phyloP scores from a whole-genome alignment of 2,113 vertebrate genomes.

The Salvator merianae region DNA sequence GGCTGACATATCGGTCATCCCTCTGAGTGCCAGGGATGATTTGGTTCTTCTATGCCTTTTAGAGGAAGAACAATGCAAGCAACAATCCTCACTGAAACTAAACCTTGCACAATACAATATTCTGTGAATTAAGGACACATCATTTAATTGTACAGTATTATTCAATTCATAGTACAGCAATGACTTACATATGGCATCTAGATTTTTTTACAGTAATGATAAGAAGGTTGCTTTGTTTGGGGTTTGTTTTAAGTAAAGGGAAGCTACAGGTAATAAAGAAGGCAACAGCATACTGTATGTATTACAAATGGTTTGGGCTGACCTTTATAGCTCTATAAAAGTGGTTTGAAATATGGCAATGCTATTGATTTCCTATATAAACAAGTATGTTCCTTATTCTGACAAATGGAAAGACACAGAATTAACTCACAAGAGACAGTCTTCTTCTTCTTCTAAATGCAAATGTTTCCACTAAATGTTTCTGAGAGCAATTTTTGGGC shows the following conservation, averaged over 20 bases:
- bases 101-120: neutral
- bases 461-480: slow-evolving; percentile 51
- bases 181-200: fast-evolving
- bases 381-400: slow-evolving; percentile 47
- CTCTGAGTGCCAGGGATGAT: neutral
- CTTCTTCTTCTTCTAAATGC: neutral
- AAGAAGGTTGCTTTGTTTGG: neutral
- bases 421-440: slow-evolving; percentile 36
- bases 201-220: neutral
- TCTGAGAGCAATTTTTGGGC: slow-evolving; percentile 40
- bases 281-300: slow-evolving; percentile 15
- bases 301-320: slow-evolving; percentile 20
- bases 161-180: neutral
- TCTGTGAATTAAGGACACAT: no score
- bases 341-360: slow-evolving; percentile 35
- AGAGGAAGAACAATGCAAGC: neutral
- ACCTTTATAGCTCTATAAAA: slow-evolving; percentile 39
- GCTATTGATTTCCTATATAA: slow-evolving; percentile 57
- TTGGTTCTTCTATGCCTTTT: neutral
- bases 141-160: neutral
- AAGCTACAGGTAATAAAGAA: slow-evolving; percentile 17
- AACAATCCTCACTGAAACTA: neutral
- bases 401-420: slow-evolving; percentile 44
- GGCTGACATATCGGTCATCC: no score
- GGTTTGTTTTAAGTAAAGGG: neutral